Evolutionary conservation across 2,797 vertebrate species (phyloP).

Genomic region (Vespertilio murinus): DNA sequence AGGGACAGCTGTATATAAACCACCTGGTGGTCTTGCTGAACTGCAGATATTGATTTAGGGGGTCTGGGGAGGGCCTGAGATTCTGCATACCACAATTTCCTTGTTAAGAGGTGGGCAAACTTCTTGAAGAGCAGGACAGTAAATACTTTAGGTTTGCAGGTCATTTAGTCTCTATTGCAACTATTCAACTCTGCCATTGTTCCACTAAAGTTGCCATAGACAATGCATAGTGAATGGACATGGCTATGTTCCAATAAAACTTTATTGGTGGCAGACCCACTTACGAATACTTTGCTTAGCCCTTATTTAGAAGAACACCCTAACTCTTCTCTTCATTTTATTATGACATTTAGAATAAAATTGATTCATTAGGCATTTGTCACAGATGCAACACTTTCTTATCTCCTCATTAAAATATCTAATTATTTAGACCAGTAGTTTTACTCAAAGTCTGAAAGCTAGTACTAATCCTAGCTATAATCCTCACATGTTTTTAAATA

Average conservation of each 20-base stretch:
- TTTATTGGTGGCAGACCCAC: not conserved
- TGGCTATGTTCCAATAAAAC: not conserved
- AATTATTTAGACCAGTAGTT: not conserved
- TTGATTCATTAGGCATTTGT: not conserved
- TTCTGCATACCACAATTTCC: not conserved
- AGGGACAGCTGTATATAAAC: not conserved
- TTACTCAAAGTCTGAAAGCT: not conserved
- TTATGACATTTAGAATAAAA: not conserved
- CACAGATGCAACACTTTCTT: constrained; percentile 18
- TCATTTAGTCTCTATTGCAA: constrained; percentile 1
- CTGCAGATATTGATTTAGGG: not conserved
- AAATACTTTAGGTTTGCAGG: not conserved
- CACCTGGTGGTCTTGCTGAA: not conserved
- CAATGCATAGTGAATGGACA: not conserved
- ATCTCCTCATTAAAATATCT: not conserved
- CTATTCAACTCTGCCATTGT: not conserved
- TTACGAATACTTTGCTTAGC: not conserved
- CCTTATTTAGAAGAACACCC: not conserved
- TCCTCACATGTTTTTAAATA: not conserved
- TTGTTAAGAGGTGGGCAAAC: not conserved
- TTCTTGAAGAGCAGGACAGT: not conserved
- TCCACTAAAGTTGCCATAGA: not conserved
- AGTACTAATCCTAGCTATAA: not conserved
- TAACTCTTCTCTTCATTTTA: not conserved
- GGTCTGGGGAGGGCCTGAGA: not conserved